A percentile compares a stretch with the other conserved stretches of the same genome.
phyloP scores from a whole-genome alignment of 1,140 invertebrate species.

The Tetragonula clypearis region DNA sequence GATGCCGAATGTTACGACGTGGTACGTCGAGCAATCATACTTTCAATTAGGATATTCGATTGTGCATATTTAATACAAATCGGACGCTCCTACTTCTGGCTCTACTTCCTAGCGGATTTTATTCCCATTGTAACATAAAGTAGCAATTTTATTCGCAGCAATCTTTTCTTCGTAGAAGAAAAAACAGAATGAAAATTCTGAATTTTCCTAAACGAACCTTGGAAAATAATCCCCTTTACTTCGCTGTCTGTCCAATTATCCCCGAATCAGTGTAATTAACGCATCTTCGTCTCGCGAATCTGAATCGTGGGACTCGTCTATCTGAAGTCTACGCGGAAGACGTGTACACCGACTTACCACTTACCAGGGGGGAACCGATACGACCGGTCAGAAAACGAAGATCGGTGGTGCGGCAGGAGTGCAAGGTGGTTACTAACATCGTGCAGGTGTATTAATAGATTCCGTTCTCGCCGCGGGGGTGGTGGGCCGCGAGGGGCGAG shows the following conservation, averaged over 20 bases:
- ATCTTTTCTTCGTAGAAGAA: no score
- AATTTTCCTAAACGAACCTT: not conserved
- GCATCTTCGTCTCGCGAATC: not conserved
- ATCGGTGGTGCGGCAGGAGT: conserved; percentile 16
- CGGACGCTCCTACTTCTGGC: not conserved
- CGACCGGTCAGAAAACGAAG: conserved; percentile 7
- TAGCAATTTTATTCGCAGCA: no score
- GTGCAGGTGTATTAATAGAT: conserved; percentile 76
- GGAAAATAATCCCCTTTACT: not conserved
- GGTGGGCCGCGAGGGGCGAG: not conserved
- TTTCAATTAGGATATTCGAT: not conserved
- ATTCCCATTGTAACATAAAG: not conserved
- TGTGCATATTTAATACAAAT: not conserved
- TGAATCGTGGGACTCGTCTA: no score
- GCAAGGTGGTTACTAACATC: conserved; percentile 73
- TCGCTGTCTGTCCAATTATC: not conserved
- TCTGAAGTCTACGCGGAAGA: not conserved
- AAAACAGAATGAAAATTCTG: no score
- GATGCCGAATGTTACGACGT: no score
- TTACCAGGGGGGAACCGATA: not conserved
- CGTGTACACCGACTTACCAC: not conserved
- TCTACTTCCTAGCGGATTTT: not conserved
- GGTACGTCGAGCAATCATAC: no score
- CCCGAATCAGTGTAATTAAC: not conserved
- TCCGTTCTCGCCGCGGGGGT: conserved; percentile 42